Evolutionary conservation across 2,797 vertebrate species (phyloP), one percentile per base, ranked within the genome.

Genomic region (Danio kyathit): DNA sequence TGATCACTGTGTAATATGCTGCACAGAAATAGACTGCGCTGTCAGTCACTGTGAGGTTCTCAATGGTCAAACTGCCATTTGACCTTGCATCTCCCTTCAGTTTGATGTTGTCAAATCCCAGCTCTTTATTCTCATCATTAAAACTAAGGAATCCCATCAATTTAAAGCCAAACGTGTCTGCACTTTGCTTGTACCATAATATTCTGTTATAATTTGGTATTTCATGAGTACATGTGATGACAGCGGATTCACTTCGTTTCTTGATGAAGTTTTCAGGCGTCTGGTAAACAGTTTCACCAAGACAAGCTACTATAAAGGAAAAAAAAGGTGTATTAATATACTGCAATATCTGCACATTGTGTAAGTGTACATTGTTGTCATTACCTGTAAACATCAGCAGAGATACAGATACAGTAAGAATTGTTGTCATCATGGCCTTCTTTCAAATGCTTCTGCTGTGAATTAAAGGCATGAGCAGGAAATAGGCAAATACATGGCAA

Each of bases 181-280:
- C n/a, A 48, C 17, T 66, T 48, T 66, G 71, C 75, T 84, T 81
- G 46, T 87, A 85, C 81, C 67, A 73, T 6, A 73, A n/a, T 7
- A 73, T 65, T 11, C 0, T 0, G 0, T 82, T 10, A 12, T 73
- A 65, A 17, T 0, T 17, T 0, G 0, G 1, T n/a, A 76, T 57
- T 5, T 11, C 21, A 17, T 87, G 79, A n/a, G 19, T 41, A 19
- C 83, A 87, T 17, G 29, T 19, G n/a, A 82, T 78, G 11, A 76
- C 46, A 56, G 64, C 64, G 48, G 13, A 8, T 1, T 79, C 21
- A 13, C 40, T 5, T 48, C 29, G 54, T 0, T 43, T 3, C 19
- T 59, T 51, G 41, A 77, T 14, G 7, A 82, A 43, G 11, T 77
- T 1, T 49, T 7, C 41, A 3, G 83, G 43, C 78, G 76, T 81